A percentile compares a stretch with the other conserved stretches of the same genome.
Evolutionary conservation across 2,888 invertebrate genomes (phyloP).

Genomic region (Laothoe populi): DNA sequence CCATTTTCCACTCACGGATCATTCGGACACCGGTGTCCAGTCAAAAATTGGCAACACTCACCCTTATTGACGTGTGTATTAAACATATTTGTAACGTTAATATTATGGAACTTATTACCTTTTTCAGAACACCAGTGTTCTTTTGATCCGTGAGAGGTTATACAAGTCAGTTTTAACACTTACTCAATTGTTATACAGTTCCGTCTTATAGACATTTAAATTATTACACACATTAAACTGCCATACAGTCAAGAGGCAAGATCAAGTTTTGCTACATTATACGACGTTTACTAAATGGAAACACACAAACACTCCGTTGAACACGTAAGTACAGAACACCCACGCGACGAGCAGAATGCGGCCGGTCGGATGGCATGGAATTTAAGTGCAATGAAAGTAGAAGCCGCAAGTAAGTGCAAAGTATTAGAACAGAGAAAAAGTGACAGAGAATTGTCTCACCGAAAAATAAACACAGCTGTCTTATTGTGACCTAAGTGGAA

Average conservation of each 20-base stretch:
- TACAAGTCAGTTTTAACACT: too few relatives aligned
- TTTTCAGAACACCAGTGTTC: too few relatives aligned
- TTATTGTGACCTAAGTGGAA: constrained; percentile 44
- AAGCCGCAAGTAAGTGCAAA: constrained; percentile 34
- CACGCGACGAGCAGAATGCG: not conserved
- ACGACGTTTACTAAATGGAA: constrained; percentile 10
- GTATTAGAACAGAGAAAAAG: constrained; percentile 31
- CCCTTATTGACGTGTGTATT: too few relatives aligned
- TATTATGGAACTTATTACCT: too few relatives aligned
- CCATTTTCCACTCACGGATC: too few relatives aligned
- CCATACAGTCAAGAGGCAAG: not conserved
- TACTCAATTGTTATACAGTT: too few relatives aligned
- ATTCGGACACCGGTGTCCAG: too few relatives aligned
- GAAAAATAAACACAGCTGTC: constrained; percentile 32
- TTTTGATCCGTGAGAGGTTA: too few relatives aligned
- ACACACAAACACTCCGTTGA: not conserved
- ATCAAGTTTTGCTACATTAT: not conserved
- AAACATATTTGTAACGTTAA: too few relatives aligned
- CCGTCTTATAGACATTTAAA: too few relatives aligned
- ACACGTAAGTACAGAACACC: constrained; percentile 3
- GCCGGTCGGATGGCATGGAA: constrained; percentile 24
- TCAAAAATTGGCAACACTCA: too few relatives aligned
- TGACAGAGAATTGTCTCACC: constrained; percentile 27
- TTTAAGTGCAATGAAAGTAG: constrained; percentile 30
- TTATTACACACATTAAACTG: not conserved